Base-by-base conservation (phyloP, 2,113 vertebrate species). In the Nyctibius bracteatus region DNA sequence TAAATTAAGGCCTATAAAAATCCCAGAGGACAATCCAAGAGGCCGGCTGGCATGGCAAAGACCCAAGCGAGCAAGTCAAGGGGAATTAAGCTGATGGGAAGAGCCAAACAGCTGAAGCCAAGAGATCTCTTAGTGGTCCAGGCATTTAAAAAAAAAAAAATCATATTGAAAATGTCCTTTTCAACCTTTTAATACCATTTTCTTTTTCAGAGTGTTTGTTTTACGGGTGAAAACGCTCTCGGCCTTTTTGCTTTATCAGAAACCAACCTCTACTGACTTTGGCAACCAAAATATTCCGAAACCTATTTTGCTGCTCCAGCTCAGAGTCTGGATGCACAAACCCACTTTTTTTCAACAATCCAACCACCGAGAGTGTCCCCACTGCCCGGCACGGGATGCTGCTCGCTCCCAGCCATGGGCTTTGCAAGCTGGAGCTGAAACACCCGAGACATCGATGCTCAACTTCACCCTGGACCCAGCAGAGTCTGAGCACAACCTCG, bases 1-100 rank as follows among this genome's bases (percentile, higher is more conserved):
- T 7, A 20, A 47, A 9, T 10, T 8, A 6, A 59, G 41, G 39
- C 16, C 27, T 22, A 15, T 39, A 27, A 33, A 51, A 43, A 54
- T 1, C 33, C 14, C 22, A 7, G 2, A 9, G 52, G 52, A 46
- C 10, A 28, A 37, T 1, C 27, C 14, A 27, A 7, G 2, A 9
- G 52, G 52, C 46, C 10, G 1, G 52, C 28, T 27, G 25, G 7
- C 14, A 8, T 1, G 22, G 68, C 61, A 37, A 17, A 33, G 70
- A 33, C 55, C 61, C 43, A 13, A 6, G 5, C 1, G 24, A 31
- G 62, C 22, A 46, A n/a, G 39, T 6, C 30, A 4, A 8, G 31
- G 46, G 2, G 23, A 61, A 33, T 14, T 10, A 30, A 12, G 33
- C 17, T 21, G n/a, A 17, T 9, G 52, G 65, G 85, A 41, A 72